A percentile compares a stretch with the other conserved stretches of the same genome.
These are phyloP conservation scores for Folsomia manolachei DNA, from an alignment of 2,888 invertebrate species.

Conservation along the genomic window DNA sequence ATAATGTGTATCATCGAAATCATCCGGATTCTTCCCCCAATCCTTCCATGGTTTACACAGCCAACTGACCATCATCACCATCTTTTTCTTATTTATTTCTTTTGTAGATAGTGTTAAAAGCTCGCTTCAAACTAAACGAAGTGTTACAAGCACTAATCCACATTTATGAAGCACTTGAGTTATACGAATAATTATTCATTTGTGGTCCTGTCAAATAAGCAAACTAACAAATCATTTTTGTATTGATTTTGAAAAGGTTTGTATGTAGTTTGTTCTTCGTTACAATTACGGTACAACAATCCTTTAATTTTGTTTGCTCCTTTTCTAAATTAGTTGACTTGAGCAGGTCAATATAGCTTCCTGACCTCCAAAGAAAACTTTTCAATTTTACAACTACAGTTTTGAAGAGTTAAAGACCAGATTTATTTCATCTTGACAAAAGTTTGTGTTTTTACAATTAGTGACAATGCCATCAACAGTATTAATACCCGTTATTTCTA, in stretches of 20 bases:
- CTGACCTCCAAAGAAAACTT: no score
- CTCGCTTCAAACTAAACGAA: not conserved
- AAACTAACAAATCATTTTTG: conserved; percentile 50
- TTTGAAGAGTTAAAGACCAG: no score
- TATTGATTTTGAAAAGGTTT: not conserved
- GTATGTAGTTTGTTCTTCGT: not conserved
- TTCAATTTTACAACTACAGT: no score
- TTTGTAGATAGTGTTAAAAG: conserved; percentile 1
- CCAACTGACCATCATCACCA: no score
- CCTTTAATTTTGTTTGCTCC: not conserved
- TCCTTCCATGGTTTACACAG: not conserved
- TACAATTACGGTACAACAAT: not conserved
- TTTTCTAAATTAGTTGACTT: no score
- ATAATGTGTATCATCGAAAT: conserved; percentile 1
- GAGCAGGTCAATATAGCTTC: no score
- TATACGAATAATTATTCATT: conserved; percentile 47
- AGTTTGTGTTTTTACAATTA: no score
- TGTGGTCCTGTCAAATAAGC: conserved; percentile 44
- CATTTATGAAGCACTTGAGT: conserved; percentile 48
- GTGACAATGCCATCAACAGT: no score
- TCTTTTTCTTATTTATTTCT: not conserved
- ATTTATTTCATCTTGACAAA: no score
- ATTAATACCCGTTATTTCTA: no score
- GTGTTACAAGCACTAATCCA: not conserved
- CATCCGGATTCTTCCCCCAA: not conserved